These are phyloP conservation scores for Buathra laborator DNA, from an alignment of 2,888 invertebrate species.

Conservation along the genomic window DNA sequence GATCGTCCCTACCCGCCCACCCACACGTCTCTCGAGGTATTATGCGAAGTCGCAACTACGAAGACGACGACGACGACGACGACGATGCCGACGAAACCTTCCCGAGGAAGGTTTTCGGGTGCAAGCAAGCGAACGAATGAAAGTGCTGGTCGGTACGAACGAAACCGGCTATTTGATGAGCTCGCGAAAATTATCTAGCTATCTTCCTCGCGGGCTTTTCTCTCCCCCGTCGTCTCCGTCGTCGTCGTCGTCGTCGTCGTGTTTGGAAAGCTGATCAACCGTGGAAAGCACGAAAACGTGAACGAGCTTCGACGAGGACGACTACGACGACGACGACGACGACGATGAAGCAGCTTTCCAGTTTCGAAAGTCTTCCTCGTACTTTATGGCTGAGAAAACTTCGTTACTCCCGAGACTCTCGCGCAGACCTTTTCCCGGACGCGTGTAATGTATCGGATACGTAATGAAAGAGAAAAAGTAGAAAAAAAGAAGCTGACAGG, in stretches of 20 bases:
- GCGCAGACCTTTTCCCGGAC: neutral
- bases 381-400: conserved; percentile 17
- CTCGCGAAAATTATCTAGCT: conserved; percentile 68
- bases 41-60: conserved; percentile 52
- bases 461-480: conserved; percentile 39
- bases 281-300: conserved; percentile 35
- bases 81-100: conserved; percentile 31
- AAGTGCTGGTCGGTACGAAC: conserved; percentile 22
- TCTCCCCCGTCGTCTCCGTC: neutral
- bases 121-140: conserved; percentile 45
- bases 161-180: conserved; percentile 61
- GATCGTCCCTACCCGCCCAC: conserved; percentile 31
- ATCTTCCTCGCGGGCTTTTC: conserved; percentile 11
- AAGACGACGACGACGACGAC: conserved; percentile 40
- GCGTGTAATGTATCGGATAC: conserved; percentile 20
- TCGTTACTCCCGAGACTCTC: neutral
- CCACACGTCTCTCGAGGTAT: conserved; percentile 46
- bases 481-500: conserved; percentile 18
- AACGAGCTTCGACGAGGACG: conserved; percentile 20
- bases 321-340: neutral
- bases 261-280: conserved; percentile 73
- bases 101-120: conserved; percentile 52
- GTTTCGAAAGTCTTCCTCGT: neutral
- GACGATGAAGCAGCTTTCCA: conserved; percentile 15
- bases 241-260: neutral